Conservation (phyloP, 53 echinoderm and acorn worm genomes). For the Glandiceps talaboti region DNA sequence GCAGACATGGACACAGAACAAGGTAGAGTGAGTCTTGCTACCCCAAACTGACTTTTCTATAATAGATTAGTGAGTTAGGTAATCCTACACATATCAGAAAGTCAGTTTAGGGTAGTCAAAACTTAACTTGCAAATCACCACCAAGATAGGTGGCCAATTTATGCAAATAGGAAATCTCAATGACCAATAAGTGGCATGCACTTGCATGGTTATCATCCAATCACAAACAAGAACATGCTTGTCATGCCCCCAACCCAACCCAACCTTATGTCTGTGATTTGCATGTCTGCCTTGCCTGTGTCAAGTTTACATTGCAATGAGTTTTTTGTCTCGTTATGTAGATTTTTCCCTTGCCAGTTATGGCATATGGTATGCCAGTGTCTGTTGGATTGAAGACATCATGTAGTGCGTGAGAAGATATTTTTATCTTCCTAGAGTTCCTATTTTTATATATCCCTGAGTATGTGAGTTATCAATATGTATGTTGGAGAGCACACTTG, state of each 20-base stretch:
- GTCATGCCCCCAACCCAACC: constrained; percentile 1
- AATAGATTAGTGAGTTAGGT: no score
- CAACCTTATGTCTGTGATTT: background rate
- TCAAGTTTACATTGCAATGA: background rate
- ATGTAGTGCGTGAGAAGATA: background rate
- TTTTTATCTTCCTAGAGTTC: no score
- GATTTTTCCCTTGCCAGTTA: background rate
- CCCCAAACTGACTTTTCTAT: background rate
- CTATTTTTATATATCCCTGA: no score
- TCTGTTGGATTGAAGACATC: background rate
- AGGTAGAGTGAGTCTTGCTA: background rate
- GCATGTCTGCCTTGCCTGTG: background rate
- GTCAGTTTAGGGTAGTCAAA: background rate
- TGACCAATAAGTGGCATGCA: background rate
- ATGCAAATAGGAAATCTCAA: background rate
- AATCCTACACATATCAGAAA: no score
- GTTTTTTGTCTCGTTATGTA: background rate
- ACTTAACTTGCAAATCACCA: background rate
- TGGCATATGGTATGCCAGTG: background rate
- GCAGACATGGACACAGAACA: background rate
- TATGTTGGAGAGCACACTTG: no score
- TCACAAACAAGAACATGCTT: background rate
- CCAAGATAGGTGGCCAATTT: background rate
- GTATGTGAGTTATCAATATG: no score
- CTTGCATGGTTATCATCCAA: background rate